Conservation (phyloP, 2,888 invertebrate species). For the Reticulitermes lucifugus region DNA sequence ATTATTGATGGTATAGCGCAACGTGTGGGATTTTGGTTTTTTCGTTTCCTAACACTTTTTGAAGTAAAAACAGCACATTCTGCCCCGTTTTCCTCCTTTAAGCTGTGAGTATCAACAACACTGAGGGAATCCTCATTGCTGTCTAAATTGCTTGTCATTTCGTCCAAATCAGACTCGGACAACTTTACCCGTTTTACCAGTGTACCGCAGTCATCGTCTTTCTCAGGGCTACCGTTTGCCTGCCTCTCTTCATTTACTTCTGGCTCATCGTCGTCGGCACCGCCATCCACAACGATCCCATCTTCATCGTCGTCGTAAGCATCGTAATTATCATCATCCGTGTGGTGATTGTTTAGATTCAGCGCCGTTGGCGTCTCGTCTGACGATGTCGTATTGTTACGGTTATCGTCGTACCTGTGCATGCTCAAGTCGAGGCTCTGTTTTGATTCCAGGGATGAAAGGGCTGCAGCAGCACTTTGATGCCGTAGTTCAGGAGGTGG, state of each 20-base stretch:
- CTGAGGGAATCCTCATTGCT: conserved; percentile 73
- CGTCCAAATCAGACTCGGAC: conserved; percentile 68
- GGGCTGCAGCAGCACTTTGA: conserved; percentile 69
- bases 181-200: conserved; percentile 70
- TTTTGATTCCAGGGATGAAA: conserved; percentile 72
- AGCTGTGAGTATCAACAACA: conserved; percentile 67
- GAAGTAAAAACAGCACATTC: conserved; percentile 50
- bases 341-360: conserved; percentile 59
- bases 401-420: conserved; percentile 56
- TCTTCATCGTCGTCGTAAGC: conserved; percentile 78
- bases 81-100: conserved; percentile 66
- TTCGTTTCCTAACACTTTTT: conserved; percentile 85
- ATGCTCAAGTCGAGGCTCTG: conserved; percentile 72
- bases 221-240: conserved; percentile 63
- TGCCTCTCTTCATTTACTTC: conserved; percentile 60
- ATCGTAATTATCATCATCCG: conserved; percentile 62
- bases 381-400: conserved; percentile 62
- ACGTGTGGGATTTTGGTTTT: conserved; percentile 88
- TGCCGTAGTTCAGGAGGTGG: conserved; percentile 63
- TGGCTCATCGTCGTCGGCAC: conserved; percentile 74
- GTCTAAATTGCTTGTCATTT: conserved; percentile 71
- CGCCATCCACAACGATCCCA: conserved; percentile 80
- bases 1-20: conserved; percentile 73
- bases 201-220: conserved; percentile 76
- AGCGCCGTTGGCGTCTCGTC: conserved; percentile 62